Conservation (phyloP, 2,888 invertebrate species). For the Agonopterix subpropinquella region DNA sequence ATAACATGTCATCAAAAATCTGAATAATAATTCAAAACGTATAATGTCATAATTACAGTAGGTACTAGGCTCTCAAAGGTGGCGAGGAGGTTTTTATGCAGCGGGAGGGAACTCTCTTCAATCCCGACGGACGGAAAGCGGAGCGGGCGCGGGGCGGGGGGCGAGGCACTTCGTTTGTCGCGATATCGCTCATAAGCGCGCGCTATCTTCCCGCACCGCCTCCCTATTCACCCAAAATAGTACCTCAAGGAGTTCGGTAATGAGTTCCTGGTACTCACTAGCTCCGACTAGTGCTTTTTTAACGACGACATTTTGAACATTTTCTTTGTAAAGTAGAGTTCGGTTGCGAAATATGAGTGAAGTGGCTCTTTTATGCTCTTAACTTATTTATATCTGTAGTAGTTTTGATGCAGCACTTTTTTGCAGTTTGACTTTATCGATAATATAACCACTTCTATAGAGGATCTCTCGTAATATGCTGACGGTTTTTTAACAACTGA, state of each 20-base stretch:
- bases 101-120: not conserved
- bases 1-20: too few relatives aligned
- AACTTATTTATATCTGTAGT: too few relatives aligned
- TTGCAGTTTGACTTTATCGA: too few relatives aligned
- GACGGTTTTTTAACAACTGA: too few relatives aligned
- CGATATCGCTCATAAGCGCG: slow-evolving; percentile 67
- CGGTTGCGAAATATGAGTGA: too few relatives aligned
- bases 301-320: slow-evolving; percentile 55
- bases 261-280: slow-evolving; percentile 62
- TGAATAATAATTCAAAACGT: too few relatives aligned
- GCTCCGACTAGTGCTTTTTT: slow-evolving; percentile 50
- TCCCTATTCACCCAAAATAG: slow-evolving; percentile 69
- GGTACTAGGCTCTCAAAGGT: slow-evolving; percentile 5
- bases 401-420: too few relatives aligned
- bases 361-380: too few relatives aligned
- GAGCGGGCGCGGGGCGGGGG: slow-evolving; percentile 3
- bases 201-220: slow-evolving; percentile 56
- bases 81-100: slow-evolving; percentile 1
- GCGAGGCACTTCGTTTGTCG: slow-evolving; percentile 61
- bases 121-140: not conserved
- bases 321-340: slow-evolving; percentile 21
- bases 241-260: slow-evolving; percentile 70
- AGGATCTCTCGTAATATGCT: too few relatives aligned
- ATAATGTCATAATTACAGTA: not conserved
- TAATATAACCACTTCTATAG: too few relatives aligned